phyloP scores from a whole-genome alignment of 1,140 invertebrate species.

The Lasaia peninsularis region DNA sequence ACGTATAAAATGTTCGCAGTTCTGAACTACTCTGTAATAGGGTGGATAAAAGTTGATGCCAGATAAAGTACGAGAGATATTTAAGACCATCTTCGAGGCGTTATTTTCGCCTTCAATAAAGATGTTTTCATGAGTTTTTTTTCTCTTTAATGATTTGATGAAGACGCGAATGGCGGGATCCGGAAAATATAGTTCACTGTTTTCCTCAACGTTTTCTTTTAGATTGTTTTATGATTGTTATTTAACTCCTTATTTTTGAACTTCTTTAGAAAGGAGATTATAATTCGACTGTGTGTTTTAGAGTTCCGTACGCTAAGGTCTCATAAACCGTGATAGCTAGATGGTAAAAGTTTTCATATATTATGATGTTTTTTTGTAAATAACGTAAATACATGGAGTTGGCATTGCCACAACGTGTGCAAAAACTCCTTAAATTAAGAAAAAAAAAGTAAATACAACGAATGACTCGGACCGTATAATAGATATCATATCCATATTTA shows the following conservation, averaged over 20 bases:
- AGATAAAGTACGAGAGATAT: slow-evolving; percentile 14
- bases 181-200: neutral
- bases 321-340: no score
- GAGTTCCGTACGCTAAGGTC: no score
- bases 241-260: no score
- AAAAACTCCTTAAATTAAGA: no score
- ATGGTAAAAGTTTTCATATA: no score
- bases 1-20: neutral
- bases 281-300: neutral
- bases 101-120: slow-evolving; percentile 14
- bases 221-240: neutral
- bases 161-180: neutral
- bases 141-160: slow-evolving; percentile 13
- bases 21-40: slow-evolving; percentile 14
- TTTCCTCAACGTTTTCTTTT: neutral
- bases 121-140: slow-evolving; percentile 10
- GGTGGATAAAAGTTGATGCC: slow-evolving; percentile 17
- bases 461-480: no score
- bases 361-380: no score
- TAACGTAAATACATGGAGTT: no score
- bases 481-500: no score
- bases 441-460: no score
- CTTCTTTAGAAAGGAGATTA: no score
- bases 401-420: no score
- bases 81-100: neutral